These are phyloP conservation scores for Pseudorasbora parva DNA, from an alignment of 2,113 vertebrate genomes.

Conservation along the genomic window DNA sequence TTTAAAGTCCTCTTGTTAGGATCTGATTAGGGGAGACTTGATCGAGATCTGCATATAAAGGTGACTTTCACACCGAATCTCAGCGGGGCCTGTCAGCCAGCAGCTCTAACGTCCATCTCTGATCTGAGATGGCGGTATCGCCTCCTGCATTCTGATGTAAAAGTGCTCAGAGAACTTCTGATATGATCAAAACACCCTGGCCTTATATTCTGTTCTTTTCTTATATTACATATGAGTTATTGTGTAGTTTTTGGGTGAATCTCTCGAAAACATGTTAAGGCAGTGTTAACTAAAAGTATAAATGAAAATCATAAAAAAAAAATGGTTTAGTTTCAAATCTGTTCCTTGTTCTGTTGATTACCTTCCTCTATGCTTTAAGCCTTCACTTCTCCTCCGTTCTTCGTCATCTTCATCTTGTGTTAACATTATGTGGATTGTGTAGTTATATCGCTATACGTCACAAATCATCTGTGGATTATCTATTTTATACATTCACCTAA, in stretches of 20 bases:
- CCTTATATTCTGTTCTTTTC: neutral
- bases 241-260: neutral
- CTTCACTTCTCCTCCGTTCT: no score
- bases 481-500: no score
- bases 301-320: neutral
- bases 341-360: no score
- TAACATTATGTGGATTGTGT: no score
- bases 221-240: neutral
- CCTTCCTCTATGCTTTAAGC: no score
- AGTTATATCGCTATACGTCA: no score
- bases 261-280: neutral
- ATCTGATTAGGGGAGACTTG: conserved; percentile 13
- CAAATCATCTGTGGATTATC: no score
- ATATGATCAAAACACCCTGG: neutral
- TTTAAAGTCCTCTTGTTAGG: neutral
- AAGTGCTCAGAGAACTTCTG: no score
- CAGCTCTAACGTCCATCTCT: neutral
- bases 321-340: neutral
- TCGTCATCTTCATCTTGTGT: no score
- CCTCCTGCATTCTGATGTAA: neutral
- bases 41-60: neutral
- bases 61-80: neutral
- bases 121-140: neutral
- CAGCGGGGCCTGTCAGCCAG: neutral
- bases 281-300: neutral